Percentiles rank a stretch among this genome's conserved stretches.
Conservation (phyloP, 2,113 vertebrate species). For the Pantherophis guttatus region DNA sequence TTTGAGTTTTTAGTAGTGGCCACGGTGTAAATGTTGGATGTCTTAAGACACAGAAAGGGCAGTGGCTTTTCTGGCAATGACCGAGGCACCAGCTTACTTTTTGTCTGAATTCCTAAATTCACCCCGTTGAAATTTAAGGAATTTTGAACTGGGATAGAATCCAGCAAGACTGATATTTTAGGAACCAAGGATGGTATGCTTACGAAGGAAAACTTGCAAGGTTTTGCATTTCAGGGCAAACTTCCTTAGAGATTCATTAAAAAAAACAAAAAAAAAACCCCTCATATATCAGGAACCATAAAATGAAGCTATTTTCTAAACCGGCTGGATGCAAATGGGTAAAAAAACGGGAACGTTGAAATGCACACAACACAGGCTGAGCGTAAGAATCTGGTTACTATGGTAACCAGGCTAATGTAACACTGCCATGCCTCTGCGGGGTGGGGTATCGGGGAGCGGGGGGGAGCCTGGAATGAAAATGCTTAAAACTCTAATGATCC, state of each 20-base stretch:
- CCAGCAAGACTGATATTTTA: not conserved
- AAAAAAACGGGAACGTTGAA: not conserved
- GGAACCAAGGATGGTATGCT: not conserved
- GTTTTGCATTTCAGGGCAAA: not conserved
- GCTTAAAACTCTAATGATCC: constrained; percentile 22
- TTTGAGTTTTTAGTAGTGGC: not conserved
- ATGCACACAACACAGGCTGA: not conserved
- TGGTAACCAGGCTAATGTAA: constrained; percentile 24
- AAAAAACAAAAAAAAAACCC: not conserved
- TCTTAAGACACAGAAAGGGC: not conserved
- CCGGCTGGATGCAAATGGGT: not conserved
- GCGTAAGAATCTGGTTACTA: constrained; percentile 18
- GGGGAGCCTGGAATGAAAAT: not conserved
- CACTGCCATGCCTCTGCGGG: constrained; percentile 1
- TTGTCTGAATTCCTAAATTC: not conserved
- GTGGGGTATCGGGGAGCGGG: not conserved
- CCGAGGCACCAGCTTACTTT: not conserved
- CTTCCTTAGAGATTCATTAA: not conserved
- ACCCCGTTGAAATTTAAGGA: not conserved
- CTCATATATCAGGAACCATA: not conserved
- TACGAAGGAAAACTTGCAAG: not conserved
- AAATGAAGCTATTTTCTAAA: constrained; percentile 12
- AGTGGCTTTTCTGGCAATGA: not conserved
- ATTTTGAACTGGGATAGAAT: not conserved
- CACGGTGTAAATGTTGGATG: not conserved